Percentiles rank a stretch among this genome's conserved stretches.
Evolutionary conservation across 2,888 invertebrate species (phyloP).

Genomic region (Norana najaformis): DNA sequence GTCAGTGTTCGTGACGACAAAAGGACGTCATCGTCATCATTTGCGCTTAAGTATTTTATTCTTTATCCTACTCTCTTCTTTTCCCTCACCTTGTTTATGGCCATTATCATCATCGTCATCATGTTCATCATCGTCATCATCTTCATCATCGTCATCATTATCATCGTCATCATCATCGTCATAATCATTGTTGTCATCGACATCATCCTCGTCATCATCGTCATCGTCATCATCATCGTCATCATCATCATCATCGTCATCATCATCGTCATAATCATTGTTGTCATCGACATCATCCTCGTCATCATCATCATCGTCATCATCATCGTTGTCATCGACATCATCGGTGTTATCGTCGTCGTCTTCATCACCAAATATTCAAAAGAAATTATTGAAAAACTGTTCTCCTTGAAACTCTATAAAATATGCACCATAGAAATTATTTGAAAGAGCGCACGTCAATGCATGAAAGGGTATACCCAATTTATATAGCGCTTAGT

Average conservation of each 20-base stretch:
- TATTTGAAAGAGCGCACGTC: no score
- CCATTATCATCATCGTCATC: slow-evolving; percentile 29
- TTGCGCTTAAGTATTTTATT: neutral
- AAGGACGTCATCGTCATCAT: neutral
- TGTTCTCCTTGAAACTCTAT: no score
- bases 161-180: slow-evolving; percentile 31
- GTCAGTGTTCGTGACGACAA: no score
- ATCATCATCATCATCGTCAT: neutral
- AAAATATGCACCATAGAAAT: no score
- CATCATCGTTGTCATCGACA: neutral
- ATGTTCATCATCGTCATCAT: slow-evolving; percentile 25
- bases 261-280: slow-evolving; percentile 9
- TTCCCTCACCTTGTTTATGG: no score
- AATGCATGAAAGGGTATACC: no score
- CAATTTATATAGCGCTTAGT: no score
- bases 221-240: slow-evolving; percentile 10
- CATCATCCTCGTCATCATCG: neutral
- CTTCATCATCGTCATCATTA: slow-evolving; percentile 27
- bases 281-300: neutral
- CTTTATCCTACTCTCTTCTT: slow-evolving; percentile 24
- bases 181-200: slow-evolving; percentile 4
- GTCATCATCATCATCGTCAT: slow-evolving; percentile 9
- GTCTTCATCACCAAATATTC: neutral
- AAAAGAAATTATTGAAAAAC: no score
- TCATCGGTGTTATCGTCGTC: neutral